Percentiles rank a stretch among this genome's conserved stretches.
These are phyloP conservation scores for Montipora efflorescens DNA, from an alignment of 64 coral and sea anemone genomes.

Conservation along the genomic window DNA sequence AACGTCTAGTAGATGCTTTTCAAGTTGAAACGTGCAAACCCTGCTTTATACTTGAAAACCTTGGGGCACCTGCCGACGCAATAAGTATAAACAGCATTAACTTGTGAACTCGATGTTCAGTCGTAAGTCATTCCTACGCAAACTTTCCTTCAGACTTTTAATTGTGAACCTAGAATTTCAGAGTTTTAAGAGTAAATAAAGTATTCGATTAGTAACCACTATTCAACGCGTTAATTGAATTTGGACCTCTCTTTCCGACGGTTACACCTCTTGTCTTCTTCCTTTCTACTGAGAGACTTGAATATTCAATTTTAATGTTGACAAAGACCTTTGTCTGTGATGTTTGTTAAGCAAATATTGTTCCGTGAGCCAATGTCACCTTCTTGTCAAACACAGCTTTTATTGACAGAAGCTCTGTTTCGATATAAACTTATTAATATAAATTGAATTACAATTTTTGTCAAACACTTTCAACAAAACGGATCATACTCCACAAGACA, in stretches of 20 bases:
- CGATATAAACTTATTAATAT: neutral
- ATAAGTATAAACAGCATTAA: slow-evolving; percentile 19
- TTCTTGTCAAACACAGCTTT: neutral
- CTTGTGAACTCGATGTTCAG: neutral
- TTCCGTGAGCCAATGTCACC: neutral
- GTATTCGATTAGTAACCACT: neutral
- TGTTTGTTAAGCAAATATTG: slow-evolving; percentile 13
- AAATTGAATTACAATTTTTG: neutral
- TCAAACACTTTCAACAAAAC: neutral
- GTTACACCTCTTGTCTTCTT: neutral
- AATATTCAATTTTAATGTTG: neutral
- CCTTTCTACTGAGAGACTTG: neutral
- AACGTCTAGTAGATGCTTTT: too few relatives aligned
- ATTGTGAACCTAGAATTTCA: neutral
- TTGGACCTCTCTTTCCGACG: neutral
- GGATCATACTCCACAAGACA: neutral
- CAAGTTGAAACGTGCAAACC: too few relatives aligned
- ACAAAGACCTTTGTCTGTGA: slow-evolving; percentile 36
- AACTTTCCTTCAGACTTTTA: neutral
- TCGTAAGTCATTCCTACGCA: neutral
- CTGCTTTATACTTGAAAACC: neutral
- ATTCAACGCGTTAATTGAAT: neutral
- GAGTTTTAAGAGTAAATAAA: neutral
- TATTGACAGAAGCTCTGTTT: neutral
- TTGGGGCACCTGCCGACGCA: neutral